Conservation (phyloP, 2,888 invertebrate genomes). For the Eulithis prunata region DNA sequence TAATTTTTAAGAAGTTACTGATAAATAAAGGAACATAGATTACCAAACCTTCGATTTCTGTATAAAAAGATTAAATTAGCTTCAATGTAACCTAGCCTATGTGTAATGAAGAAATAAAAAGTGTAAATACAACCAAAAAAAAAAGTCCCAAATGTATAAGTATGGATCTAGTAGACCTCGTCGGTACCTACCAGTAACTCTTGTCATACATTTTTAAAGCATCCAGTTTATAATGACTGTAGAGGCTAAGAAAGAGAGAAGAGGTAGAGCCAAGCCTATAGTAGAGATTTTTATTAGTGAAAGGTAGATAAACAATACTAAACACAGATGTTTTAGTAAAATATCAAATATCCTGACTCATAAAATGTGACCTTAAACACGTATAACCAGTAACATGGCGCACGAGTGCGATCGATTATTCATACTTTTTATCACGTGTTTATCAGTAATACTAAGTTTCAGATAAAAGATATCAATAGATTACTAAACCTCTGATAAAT, state of each 20-base stretch:
- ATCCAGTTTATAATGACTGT: too few species aligned
- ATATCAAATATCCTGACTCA: not conserved
- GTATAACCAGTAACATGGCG: not conserved
- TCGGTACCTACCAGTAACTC: too few species aligned
- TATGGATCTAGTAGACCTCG: too few species aligned
- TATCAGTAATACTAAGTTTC: constrained; percentile 10
- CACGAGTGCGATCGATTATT: not conserved
- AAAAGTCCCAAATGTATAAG: too few species aligned
- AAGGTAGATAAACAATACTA: not conserved
- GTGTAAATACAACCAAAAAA: too few species aligned
- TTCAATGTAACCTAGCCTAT: too few species aligned
- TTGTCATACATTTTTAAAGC: too few species aligned
- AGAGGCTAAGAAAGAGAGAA: not conserved
- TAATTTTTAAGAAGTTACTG: too few species aligned
- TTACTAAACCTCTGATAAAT: constrained; percentile 20
- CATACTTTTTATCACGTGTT: not conserved
- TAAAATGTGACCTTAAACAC: not conserved
- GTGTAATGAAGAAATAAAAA: too few species aligned
- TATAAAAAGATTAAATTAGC: too few species aligned
- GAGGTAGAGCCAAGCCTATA: not conserved
- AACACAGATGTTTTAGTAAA: not conserved
- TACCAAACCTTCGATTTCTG: too few species aligned
- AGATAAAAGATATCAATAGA: constrained; percentile 23
- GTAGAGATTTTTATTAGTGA: not conserved
- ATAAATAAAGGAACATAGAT: too few species aligned